Evolutionary conservation across 1,140 invertebrate genomes (phyloP), one percentile per base, ranked within the genome.

Genomic region (Halesus radiatus): DNA sequence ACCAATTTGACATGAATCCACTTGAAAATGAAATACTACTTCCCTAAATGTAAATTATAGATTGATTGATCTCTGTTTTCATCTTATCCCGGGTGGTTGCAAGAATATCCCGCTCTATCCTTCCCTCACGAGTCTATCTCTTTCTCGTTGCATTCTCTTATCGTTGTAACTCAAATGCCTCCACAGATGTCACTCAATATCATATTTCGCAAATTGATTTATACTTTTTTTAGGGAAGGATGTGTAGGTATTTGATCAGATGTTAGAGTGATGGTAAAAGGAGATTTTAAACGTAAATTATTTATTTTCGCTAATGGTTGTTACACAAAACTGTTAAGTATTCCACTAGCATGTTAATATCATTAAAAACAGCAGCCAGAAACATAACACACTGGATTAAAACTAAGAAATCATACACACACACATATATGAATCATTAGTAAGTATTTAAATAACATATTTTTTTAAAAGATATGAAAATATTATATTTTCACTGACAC

Each of bases 121-220:
- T 83, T 80, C 81, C 79, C 81, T 80, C 81, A 62, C 8, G 37
- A 45, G 37, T 45, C 58, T n/a, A 52, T 64, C 23, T 23, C 60
- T 66, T 66, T 37, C 16, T 13, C 37, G 1, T 45, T 66, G 26
- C 22, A 22, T 32, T 66, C 62, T 29, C 62, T 66, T 22, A 15
- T 23, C 56, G 7, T 23, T 13, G 18, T 23, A 10, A 60, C 23
- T 22, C 56, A 60, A 60, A 60, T 56, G 56, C 37, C 37, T 45
- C 10, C 37, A 45, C 13, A 45, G 37, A 45, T 45, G 37, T 45
- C 37, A 45, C 7, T 13, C 37, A 45, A 45, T 45, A 45, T 45
- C 37, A 45, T 45, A 45, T 45, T 13, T 45, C 10, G 10, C 37
- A 13, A 45, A 45, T 13, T 13, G 37, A 45, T 45, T 45, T 1